A percentile compares a stretch with the other conserved stretches of the same genome.
phyloP scores from a whole-genome alignment of 2,113 vertebrate genomes.

The Neolamprologus cancellatus region DNA sequence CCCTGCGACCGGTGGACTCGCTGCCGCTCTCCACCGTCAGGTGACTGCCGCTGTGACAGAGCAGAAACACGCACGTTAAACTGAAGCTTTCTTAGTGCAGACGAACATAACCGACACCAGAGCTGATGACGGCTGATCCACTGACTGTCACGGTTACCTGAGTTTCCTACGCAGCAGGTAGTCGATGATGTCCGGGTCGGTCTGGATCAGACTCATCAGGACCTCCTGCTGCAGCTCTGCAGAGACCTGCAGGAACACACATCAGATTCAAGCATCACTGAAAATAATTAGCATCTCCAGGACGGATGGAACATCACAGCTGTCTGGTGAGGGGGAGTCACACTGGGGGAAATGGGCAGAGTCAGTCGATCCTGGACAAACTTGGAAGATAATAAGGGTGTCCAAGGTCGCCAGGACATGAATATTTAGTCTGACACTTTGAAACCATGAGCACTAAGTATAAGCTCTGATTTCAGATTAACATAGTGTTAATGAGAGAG shows the following conservation, averaged over 20 bases:
- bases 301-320: background rate
- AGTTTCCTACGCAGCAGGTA: conserved; percentile 84
- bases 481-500: background rate
- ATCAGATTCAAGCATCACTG: background rate
- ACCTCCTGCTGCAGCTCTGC: conserved; percentile 81
- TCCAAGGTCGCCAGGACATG: background rate
- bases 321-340: background rate
- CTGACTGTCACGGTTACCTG: conserved; percentile 44
- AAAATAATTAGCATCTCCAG: background rate
- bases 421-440: background rate
- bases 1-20: conserved; percentile 35
- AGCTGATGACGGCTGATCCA: background rate
- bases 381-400: background rate
- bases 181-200: conserved; percentile 87
- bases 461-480: background rate
- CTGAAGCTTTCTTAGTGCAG: background rate
- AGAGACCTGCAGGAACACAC: conserved; percentile 72
- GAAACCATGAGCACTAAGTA: background rate
- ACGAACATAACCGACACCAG: background rate
- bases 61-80: background rate
- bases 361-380: background rate
- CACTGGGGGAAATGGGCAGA: background rate
- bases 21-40: conserved; percentile 19
- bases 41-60: conserved; percentile 35
- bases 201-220: conserved; percentile 85